These are phyloP conservation scores for Chrysogorgia sp. DNA, from an alignment of 92 coral and sea anemone genomes.

Conservation along the genomic window DNA sequence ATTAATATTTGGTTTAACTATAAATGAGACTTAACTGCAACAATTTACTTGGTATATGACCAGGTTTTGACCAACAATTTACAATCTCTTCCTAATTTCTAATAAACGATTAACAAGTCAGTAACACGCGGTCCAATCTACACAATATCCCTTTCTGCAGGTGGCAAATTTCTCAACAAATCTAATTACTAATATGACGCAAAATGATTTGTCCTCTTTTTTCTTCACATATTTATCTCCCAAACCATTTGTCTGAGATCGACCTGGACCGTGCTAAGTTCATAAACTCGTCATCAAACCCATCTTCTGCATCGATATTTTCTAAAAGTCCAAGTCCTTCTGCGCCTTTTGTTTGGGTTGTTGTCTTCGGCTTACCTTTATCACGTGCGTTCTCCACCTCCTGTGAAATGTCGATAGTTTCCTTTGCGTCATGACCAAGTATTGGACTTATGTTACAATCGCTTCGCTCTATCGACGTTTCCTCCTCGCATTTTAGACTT, in stretches of 20 bases:
- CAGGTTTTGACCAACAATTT: too few relatives aligned
- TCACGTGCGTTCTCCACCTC: neutral
- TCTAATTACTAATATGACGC: too few relatives aligned
- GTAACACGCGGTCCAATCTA: too few relatives aligned
- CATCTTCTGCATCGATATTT: conserved; percentile 36
- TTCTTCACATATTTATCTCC: conserved; percentile 35
- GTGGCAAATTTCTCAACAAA: too few relatives aligned
- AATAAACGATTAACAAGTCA: too few relatives aligned
- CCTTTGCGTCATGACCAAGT: neutral
- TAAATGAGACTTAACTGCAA: too few relatives aligned
- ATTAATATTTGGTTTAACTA: too few relatives aligned
- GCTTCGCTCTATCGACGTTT: neutral
- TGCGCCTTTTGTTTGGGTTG: conserved; percentile 16
- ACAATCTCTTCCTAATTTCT: too few relatives aligned
- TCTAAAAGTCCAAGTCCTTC: conserved; percentile 34
- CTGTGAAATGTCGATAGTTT: neutral
- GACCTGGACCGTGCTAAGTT: conserved; percentile 33
- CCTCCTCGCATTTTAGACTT: neutral
- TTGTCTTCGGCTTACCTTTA: neutral
- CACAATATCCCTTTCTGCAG: too few relatives aligned
- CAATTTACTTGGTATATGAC: too few relatives aligned
- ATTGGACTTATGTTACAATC: neutral
- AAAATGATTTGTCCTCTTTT: too few relatives aligned
- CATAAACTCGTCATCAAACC: conserved; percentile 45
- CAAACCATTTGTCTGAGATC: conserved; percentile 21